These are phyloP conservation scores for Nomada hirtipes DNA, from an alignment of 2,888 invertebrate genomes.

Conservation along the genomic window DNA sequence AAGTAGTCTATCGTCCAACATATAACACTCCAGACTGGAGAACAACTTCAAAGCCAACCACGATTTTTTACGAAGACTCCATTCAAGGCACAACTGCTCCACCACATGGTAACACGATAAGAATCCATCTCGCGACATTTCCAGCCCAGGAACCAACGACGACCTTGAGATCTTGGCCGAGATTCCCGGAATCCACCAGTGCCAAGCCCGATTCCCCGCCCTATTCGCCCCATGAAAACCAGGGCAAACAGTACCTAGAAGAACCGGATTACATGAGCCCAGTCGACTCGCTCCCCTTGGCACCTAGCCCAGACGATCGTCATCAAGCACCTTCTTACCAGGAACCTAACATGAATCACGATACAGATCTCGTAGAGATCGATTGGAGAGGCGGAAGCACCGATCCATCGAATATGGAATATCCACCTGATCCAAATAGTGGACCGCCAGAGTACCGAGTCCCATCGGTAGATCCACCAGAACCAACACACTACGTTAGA, in stretches of 20 bases:
- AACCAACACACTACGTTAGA: background rate
- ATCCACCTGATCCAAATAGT: background rate
- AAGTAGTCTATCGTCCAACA: conserved; percentile 26
- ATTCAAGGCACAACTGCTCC: background rate
- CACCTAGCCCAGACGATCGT: conserved; percentile 30
- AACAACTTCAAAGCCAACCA: background rate
- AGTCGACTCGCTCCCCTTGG: conserved; percentile 36
- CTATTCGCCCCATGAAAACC: conserved; percentile 27
- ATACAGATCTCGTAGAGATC: background rate
- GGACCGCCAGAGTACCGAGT: background rate
- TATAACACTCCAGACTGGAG: conserved; percentile 1
- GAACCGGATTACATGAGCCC: conserved; percentile 23
- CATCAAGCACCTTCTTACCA: conserved; percentile 25
- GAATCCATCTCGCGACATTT: background rate
- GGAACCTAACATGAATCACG: conserved; percentile 32
- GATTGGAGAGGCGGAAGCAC: background rate
- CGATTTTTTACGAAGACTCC: background rate
- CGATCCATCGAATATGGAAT: background rate
- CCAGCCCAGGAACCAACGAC: conserved; percentile 2
- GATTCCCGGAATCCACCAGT: conserved; percentile 19
- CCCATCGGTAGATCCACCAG: background rate
- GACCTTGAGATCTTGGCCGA: conserved; percentile 41
- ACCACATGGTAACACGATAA: background rate
- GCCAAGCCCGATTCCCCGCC: conserved; percentile 6
- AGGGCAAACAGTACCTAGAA: conserved; percentile 20